phyloP scores from a whole-genome alignment of 2,113 vertebrate genomes.

The Ramphastos sulfuratus region DNA sequence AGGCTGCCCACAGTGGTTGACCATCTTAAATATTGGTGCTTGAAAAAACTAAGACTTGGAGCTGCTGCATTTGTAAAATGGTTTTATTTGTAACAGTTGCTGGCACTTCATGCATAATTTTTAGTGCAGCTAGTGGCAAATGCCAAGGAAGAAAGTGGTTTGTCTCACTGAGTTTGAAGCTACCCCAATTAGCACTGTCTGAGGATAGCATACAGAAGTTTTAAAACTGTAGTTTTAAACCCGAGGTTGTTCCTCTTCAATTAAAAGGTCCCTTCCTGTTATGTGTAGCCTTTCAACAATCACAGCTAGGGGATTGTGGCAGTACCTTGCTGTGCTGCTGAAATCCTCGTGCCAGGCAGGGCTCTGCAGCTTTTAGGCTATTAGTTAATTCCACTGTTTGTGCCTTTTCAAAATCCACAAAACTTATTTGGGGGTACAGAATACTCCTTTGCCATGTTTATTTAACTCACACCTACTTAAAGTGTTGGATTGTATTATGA shows the following conservation, averaged over 20 bases:
- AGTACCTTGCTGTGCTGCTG: not conserved
- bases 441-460: not conserved
- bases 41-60: not conserved
- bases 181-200: not conserved
- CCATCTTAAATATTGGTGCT: not conserved
- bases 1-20: not conserved
- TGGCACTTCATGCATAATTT: not conserved
- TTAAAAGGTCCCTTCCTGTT: not conserved
- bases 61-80: not conserved
- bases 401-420: not conserved
- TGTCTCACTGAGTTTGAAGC: not conserved
- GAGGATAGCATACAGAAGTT: not conserved
- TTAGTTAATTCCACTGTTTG: not conserved
- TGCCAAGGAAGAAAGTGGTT: not conserved
- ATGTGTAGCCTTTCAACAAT: not conserved
- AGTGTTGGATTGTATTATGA: not conserved
- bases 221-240: not conserved
- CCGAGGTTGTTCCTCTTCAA: rapidly evolving
- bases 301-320: rapidly evolving
- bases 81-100: not conserved
- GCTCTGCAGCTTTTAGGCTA: not conserved
- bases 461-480: not conserved
- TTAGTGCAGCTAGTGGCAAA: not conserved
- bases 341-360: not conserved
- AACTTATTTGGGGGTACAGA: not conserved